These are phyloP conservation scores for Ramazzottius varieornatus DNA, from an alignment of 2,888 invertebrate genomes.

Conservation along the genomic window DNA sequence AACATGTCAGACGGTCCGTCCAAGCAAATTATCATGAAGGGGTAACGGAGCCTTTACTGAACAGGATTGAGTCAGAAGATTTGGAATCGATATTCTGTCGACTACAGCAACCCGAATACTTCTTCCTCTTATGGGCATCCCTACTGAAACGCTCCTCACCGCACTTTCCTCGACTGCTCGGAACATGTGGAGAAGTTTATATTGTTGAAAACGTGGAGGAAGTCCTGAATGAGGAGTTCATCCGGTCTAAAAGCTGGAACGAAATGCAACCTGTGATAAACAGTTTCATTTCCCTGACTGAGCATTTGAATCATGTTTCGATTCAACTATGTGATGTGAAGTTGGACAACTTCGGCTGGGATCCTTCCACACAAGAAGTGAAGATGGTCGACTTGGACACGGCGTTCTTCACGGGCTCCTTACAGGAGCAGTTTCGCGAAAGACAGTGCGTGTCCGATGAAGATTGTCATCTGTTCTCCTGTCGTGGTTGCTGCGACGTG, in stretches of 20 bases:
- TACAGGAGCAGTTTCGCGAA: neutral
- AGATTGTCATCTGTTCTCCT: neutral
- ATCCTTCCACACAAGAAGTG: neutral
- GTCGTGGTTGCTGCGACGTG: neutral
- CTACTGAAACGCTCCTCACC: neutral
- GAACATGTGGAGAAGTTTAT: neutral
- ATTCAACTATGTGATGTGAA: neutral
- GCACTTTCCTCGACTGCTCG: neutral
- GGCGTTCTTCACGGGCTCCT: neutral
- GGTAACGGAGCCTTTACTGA: neutral
- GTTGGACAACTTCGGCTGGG: neutral
- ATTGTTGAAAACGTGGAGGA: neutral
- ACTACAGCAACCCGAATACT: neutral
- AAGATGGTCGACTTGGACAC: neutral
- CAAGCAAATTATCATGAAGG: neutral
- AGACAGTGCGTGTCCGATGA: neutral
- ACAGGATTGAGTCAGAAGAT: neutral
- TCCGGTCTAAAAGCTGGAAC: neutral
- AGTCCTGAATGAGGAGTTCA: neutral
- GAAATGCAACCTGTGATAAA: neutral
- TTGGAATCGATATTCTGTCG: neutral
- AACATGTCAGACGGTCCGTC: neutral
- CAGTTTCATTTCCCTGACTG: neutral
- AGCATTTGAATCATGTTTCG: neutral
- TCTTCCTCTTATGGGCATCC: neutral